phyloP scores from a whole-genome alignment of 92 coral and sea anemone genomes.

The Metridium senile region DNA sequence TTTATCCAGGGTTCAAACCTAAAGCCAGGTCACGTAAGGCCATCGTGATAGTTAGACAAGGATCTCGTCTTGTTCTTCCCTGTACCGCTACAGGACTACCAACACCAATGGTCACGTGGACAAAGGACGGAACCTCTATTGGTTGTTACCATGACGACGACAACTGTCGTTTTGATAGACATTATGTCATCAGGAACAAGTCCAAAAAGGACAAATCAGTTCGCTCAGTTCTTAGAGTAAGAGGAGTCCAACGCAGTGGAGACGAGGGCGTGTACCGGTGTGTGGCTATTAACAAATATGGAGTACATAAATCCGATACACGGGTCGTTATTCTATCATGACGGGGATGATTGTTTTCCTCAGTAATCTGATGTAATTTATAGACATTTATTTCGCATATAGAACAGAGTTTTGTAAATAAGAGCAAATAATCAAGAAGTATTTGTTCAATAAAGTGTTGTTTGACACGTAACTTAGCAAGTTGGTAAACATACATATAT shows the following conservation, averaged over 20 bases:
- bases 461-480: too few relatives aligned
- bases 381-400: too few relatives aligned
- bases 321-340: not conserved
- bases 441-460: too few relatives aligned
- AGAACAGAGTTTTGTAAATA: too few relatives aligned
- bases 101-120: slow-evolving; percentile 33
- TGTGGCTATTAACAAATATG: slow-evolving; percentile 13
- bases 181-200: not conserved
- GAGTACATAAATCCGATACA: not conserved
- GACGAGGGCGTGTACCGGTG: slow-evolving; percentile 21
- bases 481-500: too few relatives aligned
- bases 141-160: slow-evolving; percentile 8
- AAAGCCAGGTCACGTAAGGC: not conserved
- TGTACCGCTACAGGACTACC: slow-evolving; percentile 28
- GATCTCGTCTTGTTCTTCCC: not conserved
- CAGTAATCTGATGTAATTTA: not conserved
- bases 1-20: not conserved
- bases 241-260: not conserved
- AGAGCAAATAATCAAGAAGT: too few relatives aligned
- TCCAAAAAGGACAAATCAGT: not conserved
- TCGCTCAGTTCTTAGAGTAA: not conserved
- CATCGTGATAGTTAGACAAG: not conserved
- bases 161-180: not conserved
- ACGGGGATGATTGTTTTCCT: too few relatives aligned
- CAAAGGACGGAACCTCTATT: slow-evolving; percentile 9